These are phyloP conservation scores for Apeira syringaria DNA, from an alignment of 2,888 invertebrate genomes.

Conservation along the genomic window DNA sequence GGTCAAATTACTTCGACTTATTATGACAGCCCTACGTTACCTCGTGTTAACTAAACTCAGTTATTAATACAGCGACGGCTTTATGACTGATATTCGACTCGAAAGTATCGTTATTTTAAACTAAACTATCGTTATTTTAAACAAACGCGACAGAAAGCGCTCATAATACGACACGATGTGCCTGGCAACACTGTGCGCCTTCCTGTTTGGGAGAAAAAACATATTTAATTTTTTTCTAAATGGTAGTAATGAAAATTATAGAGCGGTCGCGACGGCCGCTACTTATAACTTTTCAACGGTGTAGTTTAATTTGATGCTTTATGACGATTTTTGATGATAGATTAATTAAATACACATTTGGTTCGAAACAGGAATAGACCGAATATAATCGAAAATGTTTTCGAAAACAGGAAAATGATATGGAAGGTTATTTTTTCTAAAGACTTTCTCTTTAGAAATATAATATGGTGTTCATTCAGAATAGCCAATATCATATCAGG, in stretches of 20 bases:
- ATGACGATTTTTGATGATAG: slow-evolving; percentile 8
- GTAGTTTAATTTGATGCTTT: neutral
- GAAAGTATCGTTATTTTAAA: slow-evolving; percentile 52
- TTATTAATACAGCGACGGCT: slow-evolving; percentile 59
- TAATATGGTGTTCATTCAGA: too few relatives aligned
- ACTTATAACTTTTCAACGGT: neutral
- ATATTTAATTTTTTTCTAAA: slow-evolving; percentile 1
- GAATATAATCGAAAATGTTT: too few relatives aligned
- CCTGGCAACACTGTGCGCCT: slow-evolving; percentile 14
- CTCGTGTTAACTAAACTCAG: slow-evolving; percentile 40
- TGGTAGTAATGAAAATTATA: neutral
- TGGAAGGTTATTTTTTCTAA: too few relatives aligned
- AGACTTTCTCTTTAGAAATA: too few relatives aligned
- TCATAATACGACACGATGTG: slow-evolving; percentile 31
- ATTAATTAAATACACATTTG: slow-evolving; percentile 1
- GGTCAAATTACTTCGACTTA: neutral
- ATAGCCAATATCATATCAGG: too few relatives aligned
- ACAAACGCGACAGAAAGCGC: slow-evolving; percentile 52
- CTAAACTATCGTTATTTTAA: slow-evolving; percentile 49
- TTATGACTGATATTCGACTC: slow-evolving; percentile 55
- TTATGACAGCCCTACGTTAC: slow-evolving; percentile 22
- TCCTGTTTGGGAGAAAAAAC: slow-evolving; percentile 14
- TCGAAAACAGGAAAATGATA: too few relatives aligned
- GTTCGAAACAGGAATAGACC: neutral
- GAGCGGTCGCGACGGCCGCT: neutral